Base-by-base conservation (phyloP, 1,140 invertebrate genomes). In the Aricia agestis region DNA sequence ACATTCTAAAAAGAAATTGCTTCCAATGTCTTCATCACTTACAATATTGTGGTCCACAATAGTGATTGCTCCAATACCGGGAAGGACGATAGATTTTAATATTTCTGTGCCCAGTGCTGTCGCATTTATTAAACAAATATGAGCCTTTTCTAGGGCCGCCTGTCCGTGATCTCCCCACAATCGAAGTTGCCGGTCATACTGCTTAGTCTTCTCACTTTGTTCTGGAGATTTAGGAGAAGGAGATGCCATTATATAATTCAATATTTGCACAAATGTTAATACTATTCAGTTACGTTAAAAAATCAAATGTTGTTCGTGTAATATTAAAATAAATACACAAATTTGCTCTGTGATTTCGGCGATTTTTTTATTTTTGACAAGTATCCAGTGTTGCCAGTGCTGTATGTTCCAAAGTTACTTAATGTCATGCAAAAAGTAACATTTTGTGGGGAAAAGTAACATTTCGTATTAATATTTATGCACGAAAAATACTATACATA, bases 161-260 rank as follows among this genome's bases (percentile, higher is more conserved):
- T 99, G 99, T 1, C 99, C 99, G 93, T 99, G 97, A 88, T 99
- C 98, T 72, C 98, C 98, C 99, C 99, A 99, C 80, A 99, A 93
- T 87, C 98, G 95, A 66, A 98, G 90, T 92, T 98, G 97, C 74
- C 97, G 93, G 86, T 98, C 97, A 86, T 98, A 97, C 93, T 97
- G 97, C 84, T 95, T 94, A 73, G 92, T 95, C 86, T 95, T 96
- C 81, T 97, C 95, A 72, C 94, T 94, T 78, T 95, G 95, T 85
- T 96, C 96, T 6, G 96, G 96, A 10, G 96, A 97, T 90, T 96
- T 96, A 41, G 95, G 95, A 63, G 94, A 94, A 25, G 95, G 95
- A 31, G 95, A 95, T 69, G 95, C 95, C 95, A 96, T 95, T 66
- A 9, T 74, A 42, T 18, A 57, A 7, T 19, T 41, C 9, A 18